phyloP scores from a whole-genome alignment of 2,888 invertebrate species.

The Quadroppia sp. region DNA sequence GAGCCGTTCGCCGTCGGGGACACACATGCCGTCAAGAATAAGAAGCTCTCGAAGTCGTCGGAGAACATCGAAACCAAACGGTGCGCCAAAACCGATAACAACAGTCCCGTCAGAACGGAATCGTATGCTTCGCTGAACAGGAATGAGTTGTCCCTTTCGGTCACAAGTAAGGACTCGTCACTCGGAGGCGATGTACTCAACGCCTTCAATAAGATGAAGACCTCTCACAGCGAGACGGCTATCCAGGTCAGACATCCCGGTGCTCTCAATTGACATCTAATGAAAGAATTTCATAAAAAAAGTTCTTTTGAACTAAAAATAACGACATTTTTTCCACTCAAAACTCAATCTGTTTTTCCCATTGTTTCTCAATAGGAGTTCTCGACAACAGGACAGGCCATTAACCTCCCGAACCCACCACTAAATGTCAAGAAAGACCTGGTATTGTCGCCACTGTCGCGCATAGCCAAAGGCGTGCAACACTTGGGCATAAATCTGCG shows the following conservation, averaged over 20 bases:
- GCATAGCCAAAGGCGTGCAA: conserved; percentile 80
- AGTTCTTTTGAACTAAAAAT: no score
- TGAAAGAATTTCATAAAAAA: no score
- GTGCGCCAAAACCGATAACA: neutral
- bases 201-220: conserved; percentile 58
- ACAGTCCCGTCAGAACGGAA: neutral
- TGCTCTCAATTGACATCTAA: no score
- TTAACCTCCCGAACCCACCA: conserved; percentile 27
- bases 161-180: neutral
- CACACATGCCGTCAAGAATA: conserved; percentile 29
- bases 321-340: neutral
- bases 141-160: conserved; percentile 1
- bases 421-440: conserved; percentile 48
- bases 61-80: conserved; percentile 45
- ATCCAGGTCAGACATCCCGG: conserved; percentile 54
- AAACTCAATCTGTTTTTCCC: neutral
- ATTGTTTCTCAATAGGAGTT: neutral
- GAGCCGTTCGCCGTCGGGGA: neutral
- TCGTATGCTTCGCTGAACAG: neutral
- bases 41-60: conserved; percentile 49
- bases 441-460: conserved; percentile 63
- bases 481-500: conserved; percentile 71
- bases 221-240: conserved; percentile 75
- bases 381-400: conserved; percentile 3
- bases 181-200: conserved; percentile 42